phyloP scores from a whole-genome alignment of 2,113 vertebrate species.

The Panthera leo region DNA sequence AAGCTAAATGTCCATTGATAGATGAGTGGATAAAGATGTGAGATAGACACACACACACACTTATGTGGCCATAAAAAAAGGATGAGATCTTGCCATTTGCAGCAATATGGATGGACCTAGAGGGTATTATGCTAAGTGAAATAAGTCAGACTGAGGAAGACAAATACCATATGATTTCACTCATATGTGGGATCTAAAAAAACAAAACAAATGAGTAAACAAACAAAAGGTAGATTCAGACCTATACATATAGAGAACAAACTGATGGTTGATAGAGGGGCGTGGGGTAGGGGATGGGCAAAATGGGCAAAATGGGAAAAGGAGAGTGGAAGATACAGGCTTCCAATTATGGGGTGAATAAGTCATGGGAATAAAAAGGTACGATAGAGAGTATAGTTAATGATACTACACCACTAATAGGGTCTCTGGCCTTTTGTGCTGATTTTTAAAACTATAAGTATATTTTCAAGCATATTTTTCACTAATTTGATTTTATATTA shows the following conservation, averaged over 20 bases:
- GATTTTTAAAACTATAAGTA: background rate
- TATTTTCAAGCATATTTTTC: background rate
- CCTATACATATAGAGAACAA: background rate
- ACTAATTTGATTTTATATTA: slow-evolving; percentile 15
- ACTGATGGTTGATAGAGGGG: background rate
- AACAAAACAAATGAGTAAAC: background rate
- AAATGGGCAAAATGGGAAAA: background rate
- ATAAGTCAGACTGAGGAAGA: background rate
- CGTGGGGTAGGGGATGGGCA: background rate
- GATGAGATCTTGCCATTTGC: background rate
- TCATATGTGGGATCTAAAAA: background rate
- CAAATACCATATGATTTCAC: background rate
- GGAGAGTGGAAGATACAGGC: background rate
- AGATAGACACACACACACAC: background rate
- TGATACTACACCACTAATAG: background rate
- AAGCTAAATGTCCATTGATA: background rate
- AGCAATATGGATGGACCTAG: background rate
- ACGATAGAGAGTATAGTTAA: background rate
- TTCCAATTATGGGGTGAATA: background rate
- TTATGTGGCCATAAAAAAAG: background rate
- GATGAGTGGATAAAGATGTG: background rate
- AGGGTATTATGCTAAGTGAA: background rate
- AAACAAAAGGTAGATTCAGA: background rate
- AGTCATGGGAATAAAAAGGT: background rate
- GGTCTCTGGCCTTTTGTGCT: background rate